Conservation (phyloP, 1,140 invertebrate genomes). For the Habropoda laboriosa region DNA sequence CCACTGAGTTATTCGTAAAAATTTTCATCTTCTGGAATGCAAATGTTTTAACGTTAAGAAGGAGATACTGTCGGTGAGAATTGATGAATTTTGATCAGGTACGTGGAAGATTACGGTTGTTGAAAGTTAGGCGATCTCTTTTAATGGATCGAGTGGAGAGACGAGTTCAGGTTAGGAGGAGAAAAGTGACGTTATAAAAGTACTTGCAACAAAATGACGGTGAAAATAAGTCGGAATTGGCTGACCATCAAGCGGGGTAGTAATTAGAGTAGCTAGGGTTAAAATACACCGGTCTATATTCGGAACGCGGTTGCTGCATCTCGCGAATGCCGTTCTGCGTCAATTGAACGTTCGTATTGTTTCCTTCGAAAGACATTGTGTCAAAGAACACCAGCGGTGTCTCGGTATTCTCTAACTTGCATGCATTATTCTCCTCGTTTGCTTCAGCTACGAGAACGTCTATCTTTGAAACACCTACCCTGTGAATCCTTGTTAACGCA, state of each 20-base stretch:
- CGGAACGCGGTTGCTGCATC: slow-evolving; percentile 5
- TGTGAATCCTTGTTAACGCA: no score
- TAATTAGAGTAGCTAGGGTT: slow-evolving; percentile 45
- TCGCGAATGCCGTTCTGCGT: slow-evolving; percentile 2
- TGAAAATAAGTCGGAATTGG: slow-evolving; percentile 50
- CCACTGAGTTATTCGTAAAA: no score
- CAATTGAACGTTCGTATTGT: slow-evolving; percentile 4
- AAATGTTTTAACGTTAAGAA: no score
- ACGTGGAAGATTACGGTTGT: not conserved
- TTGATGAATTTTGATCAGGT: no score
- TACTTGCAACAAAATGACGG: slow-evolving; percentile 20
- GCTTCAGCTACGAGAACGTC: no score
- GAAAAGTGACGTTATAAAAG: slow-evolving; percentile 24
- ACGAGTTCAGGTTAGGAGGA: not conserved
- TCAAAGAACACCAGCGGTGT: not conserved
- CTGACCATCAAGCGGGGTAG: slow-evolving; percentile 33
- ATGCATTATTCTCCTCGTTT: not conserved
- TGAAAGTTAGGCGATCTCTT: not conserved
- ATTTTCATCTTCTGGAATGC: no score
- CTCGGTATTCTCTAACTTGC: not conserved
- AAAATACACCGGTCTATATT: slow-evolving; percentile 48
- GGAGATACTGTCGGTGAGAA: no score
- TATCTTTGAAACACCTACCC: no score
- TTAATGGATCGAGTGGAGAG: no score
- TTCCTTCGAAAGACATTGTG: not conserved